Conservation (phyloP, 1,140 invertebrate genomes). For the Bombus sibiricus region DNA sequence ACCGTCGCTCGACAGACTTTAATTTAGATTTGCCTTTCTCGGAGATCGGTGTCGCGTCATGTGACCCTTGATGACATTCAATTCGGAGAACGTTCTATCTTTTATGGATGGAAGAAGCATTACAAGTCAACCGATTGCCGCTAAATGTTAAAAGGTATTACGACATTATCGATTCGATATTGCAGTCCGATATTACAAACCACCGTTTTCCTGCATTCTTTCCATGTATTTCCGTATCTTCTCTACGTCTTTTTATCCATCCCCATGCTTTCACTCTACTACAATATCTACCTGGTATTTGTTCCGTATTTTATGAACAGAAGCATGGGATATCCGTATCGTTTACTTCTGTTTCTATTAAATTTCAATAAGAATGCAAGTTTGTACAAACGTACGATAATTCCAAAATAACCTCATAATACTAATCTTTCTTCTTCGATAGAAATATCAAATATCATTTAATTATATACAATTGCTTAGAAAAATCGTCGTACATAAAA, state of each 20-base stretch:
- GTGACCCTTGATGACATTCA: not conserved
- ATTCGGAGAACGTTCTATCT: not conserved
- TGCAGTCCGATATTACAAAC: not conserved
- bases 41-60: not conserved
- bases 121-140: not conserved
- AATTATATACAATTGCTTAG: too few relatives aligned
- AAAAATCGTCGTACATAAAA: too few relatives aligned
- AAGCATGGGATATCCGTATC: not conserved
- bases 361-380: not conserved
- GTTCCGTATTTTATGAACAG: not conserved
- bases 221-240: not conserved
- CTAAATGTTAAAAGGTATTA: not conserved
- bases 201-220: not conserved
- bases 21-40: constrained; percentile 32
- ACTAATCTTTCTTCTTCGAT: too few relatives aligned
- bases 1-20: not conserved
- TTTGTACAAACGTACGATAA: not conserved
- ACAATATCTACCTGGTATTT: not conserved
- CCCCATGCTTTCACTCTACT: not conserved
- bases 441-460: too few relatives aligned
- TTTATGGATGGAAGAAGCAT: not conserved
- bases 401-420: not conserved
- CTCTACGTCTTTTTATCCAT: not conserved
- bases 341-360: not conserved
- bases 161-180: not conserved